Evolutionary conservation across 2,888 invertebrate genomes (phyloP).

Genomic region (Leptinotarsa haldemani): DNA sequence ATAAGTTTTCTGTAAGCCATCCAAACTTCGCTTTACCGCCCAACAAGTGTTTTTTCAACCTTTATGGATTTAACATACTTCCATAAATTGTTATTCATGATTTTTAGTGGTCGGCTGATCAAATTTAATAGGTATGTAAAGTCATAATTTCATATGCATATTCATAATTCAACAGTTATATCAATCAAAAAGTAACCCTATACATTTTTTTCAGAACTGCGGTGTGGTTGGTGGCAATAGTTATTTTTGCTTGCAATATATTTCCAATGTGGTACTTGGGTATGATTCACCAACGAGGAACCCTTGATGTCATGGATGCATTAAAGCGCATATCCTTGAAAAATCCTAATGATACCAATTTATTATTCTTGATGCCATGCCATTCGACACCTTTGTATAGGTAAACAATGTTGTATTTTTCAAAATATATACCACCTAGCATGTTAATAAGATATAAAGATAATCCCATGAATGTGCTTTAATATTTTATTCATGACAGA

Average conservation of each 20-base stretch:
- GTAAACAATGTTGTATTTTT: conserved; percentile 63
- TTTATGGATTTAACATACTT: too few species aligned
- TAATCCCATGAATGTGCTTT: too few species aligned
- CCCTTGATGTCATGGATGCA: conserved; percentile 79
- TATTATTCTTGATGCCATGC: conserved; percentile 91
- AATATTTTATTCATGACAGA: too few species aligned
- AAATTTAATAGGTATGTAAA: neutral
- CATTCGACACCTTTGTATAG: conserved; percentile 92
- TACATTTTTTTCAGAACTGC: conserved; percentile 41
- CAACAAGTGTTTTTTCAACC: too few species aligned
- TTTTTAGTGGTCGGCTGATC: too few species aligned
- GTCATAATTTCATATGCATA: too few species aligned
- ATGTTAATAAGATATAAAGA: too few species aligned
- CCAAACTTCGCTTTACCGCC: too few species aligned
- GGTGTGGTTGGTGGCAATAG: conserved; percentile 61
- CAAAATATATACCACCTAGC: too few species aligned
- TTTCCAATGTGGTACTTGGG: conserved; percentile 80
- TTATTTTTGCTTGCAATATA: conserved; percentile 71
- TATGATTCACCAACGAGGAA: conserved; percentile 83
- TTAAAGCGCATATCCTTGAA: conserved; percentile 70
- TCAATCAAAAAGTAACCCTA: neutral
- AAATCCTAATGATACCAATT: conserved; percentile 67
- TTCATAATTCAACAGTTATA: conserved; percentile 29
- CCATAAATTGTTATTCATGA: too few species aligned
- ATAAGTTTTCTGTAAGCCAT: too few species aligned